These are phyloP conservation scores for Chrysolina americana DNA, from an alignment of 2,888 invertebrate genomes.

Conservation along the genomic window DNA sequence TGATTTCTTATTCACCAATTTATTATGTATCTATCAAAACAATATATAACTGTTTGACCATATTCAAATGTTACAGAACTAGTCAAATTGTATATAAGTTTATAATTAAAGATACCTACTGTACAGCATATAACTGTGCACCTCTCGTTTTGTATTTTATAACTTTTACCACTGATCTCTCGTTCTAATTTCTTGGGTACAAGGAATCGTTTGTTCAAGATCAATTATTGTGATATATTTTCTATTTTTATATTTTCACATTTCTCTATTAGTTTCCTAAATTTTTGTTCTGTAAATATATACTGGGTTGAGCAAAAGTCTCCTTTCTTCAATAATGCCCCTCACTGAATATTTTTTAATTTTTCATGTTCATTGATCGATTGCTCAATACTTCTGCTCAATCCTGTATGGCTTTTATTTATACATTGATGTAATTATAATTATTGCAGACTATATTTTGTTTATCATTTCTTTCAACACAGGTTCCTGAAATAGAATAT, in stretches of 20 bases:
- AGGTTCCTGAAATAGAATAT: too few relatives aligned
- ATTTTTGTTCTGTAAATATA: not conserved
- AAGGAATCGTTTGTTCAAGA: not conserved
- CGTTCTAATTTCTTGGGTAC: not conserved
- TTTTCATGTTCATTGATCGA: not conserved
- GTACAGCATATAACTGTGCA: not conserved
- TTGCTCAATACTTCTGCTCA: not conserved
- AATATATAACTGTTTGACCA: constrained; percentile 53
- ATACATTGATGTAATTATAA: constrained; percentile 47
- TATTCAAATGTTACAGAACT: constrained; percentile 58
- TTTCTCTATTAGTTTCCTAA: not conserved
- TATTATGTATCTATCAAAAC: constrained; percentile 22
- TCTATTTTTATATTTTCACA: constrained; percentile 17
- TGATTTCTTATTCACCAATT: not conserved
- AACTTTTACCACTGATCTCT: not conserved
- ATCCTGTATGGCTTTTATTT: constrained; percentile 38
- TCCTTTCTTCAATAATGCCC: too few relatives aligned
- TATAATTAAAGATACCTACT: not conserved
- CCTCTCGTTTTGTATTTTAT: not conserved
- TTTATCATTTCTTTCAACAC: too few relatives aligned
- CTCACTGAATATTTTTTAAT: not conserved
- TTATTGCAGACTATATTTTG: constrained; percentile 30
- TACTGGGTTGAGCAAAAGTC: not conserved
- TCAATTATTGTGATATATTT: constrained; percentile 7
- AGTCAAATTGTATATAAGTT: constrained; percentile 60